Evolutionary conservation across 2,888 invertebrate genomes (phyloP).

Genomic region (Vandiemenella viatica): DNA sequence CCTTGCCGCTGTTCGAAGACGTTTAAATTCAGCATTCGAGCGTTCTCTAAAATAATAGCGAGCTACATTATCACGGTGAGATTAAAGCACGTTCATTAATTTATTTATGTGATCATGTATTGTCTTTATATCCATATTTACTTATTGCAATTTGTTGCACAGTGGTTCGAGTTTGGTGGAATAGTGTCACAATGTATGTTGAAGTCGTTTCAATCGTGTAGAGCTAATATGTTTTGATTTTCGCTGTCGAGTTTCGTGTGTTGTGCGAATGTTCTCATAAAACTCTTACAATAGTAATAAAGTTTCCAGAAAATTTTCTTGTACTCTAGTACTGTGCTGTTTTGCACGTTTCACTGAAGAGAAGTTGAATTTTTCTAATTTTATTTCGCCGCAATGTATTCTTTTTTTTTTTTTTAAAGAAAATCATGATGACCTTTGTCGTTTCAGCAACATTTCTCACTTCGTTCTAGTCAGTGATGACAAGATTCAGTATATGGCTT

Average conservation of each 20-base stretch:
- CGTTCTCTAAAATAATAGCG: neutral
- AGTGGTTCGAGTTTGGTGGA: conserved; percentile 1
- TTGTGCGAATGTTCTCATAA: neutral
- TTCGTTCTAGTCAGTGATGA: no score
- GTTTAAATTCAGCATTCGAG: no score
- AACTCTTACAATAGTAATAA: neutral
- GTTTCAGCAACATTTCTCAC: no score
- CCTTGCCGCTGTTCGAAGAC: neutral
- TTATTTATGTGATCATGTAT: no score
- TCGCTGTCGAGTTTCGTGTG: neutral
- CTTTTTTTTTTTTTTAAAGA: neutral
- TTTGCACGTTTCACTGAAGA: neutral
- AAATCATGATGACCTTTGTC: neutral
- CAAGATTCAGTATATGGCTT: neutral
- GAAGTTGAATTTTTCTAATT: neutral
- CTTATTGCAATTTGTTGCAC: neutral
- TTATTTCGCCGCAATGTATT: neutral
- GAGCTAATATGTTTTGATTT: no score
- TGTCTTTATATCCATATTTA: no score
- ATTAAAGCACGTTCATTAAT: no score
- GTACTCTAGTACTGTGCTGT: neutral
- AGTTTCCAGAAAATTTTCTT: neutral
- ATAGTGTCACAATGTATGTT: neutral
- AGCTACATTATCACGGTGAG: no score
- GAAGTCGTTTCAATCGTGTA: no score